Evolutionary conservation across 2,888 invertebrate species (phyloP).

Genomic region (Mesoligia furuncula): DNA sequence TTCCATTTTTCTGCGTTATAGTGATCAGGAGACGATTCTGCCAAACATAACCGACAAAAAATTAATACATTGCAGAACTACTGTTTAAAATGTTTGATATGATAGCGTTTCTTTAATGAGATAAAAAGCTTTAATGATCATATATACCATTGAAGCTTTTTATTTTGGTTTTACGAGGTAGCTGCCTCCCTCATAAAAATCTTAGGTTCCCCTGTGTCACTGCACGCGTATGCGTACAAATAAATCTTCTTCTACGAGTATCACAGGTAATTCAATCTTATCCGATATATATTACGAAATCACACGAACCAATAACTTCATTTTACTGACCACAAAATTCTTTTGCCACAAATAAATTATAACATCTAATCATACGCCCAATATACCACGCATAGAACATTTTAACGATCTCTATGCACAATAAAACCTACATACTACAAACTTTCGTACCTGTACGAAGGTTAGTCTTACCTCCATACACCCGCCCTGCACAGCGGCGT

Average conservation of each 20-base stretch:
- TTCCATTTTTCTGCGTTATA: too few species aligned
- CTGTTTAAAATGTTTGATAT: neutral
- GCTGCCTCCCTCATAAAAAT: neutral
- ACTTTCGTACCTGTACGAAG: slow-evolving; percentile 33
- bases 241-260: neutral
- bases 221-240: neutral
- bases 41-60: neutral
- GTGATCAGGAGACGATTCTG: neutral
- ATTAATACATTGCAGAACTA: neutral
- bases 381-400: slow-evolving; percentile 71
- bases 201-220: neutral
- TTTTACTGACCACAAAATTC: slow-evolving; percentile 60
- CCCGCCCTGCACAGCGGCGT: slow-evolving; percentile 76
- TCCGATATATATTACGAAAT: neutral
- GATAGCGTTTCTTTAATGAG: neutral
- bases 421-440: slow-evolving; percentile 34
- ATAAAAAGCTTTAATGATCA: too few species aligned
- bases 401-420: slow-evolving; percentile 62
- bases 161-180: neutral
- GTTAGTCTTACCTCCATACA: slow-evolving; percentile 26
- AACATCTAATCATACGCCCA: slow-evolving; percentile 74
- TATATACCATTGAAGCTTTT: too few species aligned
- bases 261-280: neutral
- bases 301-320: neutral
- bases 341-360: slow-evolving; percentile 59